These are phyloP conservation scores for Melikaiella ostensackeni DNA, from an alignment of 2,888 invertebrate genomes.

Conservation along the genomic window DNA sequence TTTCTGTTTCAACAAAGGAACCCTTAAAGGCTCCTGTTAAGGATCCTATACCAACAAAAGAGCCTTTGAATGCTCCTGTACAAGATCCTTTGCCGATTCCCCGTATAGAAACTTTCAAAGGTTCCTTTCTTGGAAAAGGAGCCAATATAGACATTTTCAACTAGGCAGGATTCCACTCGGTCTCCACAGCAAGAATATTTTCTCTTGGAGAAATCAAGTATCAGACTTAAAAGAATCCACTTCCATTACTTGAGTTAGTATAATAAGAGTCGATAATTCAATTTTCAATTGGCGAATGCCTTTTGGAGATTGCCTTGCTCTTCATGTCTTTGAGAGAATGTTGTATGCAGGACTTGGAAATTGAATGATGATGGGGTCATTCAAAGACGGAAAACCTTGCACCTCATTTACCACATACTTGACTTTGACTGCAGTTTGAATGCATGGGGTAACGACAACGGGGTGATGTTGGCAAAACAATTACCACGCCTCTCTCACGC, in stretches of 20 bases:
- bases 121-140: too few species aligned
- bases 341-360: background rate
- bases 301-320: background rate
- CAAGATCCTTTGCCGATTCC: too few species aligned
- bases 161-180: background rate
- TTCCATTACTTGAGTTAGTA: background rate
- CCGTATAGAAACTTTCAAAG: too few species aligned
- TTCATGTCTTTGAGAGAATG: background rate
- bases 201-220: background rate
- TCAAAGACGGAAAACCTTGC: background rate
- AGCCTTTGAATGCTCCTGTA: too few species aligned
- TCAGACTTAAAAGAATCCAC: background rate
- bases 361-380: conserved; percentile 16
- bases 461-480: conserved; percentile 61
- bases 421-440: background rate
- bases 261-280: conserved; percentile 17
- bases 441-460: conserved; percentile 49
- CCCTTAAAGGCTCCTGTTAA: too few species aligned
- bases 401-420: conserved; percentile 2
- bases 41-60: too few species aligned
- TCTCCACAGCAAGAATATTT: background rate
- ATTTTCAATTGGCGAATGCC: conserved; percentile 5
- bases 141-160: too few species aligned
- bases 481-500: conserved; percentile 59
- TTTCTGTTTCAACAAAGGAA: too few species aligned